These are phyloP conservation scores for Tapirus indicus DNA, from an alignment of 2,797 vertebrate genomes.

Conservation along the genomic window DNA sequence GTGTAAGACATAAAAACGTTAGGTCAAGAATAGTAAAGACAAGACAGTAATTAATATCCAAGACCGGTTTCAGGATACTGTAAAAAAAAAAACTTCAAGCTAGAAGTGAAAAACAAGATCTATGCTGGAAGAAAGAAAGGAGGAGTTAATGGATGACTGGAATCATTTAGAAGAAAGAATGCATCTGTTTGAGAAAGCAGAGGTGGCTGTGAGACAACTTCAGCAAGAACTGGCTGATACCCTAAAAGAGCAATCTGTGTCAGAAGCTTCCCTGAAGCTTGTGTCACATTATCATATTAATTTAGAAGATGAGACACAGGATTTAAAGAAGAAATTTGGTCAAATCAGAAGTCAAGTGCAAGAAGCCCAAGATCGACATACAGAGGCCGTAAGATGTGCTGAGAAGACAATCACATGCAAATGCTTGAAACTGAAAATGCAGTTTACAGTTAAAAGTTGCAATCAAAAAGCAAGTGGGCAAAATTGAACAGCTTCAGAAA, in stretches of 20 bases:
- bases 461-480: not conserved
- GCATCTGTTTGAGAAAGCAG: slow-evolving; percentile 93
- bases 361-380: slow-evolving; percentile 89
- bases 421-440: slow-evolving; percentile 71
- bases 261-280: slow-evolving; percentile 96
- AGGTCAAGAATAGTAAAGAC: slow-evolving; percentile 88
- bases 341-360: slow-evolving; percentile 91
- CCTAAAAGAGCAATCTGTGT: slow-evolving; percentile 96
- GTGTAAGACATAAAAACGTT: no score
- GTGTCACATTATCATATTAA: slow-evolving; percentile 92
- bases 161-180: slow-evolving; percentile 92
- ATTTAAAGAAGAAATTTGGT: slow-evolving; percentile 92
- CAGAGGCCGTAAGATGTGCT: slow-evolving; percentile 89
- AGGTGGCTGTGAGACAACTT: slow-evolving; percentile 92
- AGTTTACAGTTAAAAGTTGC: no score
- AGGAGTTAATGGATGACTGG: slow-evolving; percentile 92
- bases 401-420: slow-evolving; percentile 91
- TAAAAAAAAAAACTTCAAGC: slow-evolving; percentile 91
- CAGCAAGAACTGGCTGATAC: slow-evolving; percentile 96
- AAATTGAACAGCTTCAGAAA: not conserved
- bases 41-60: slow-evolving; percentile 93
- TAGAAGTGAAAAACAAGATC: slow-evolving; percentile 93
- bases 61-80: slow-evolving; percentile 93
- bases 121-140: slow-evolving; percentile 94
- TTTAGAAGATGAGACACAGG: slow-evolving; percentile 94